Evolutionary conservation across 2,113 vertebrate species (phyloP).

Genomic region (Catharus fuscescens): DNA sequence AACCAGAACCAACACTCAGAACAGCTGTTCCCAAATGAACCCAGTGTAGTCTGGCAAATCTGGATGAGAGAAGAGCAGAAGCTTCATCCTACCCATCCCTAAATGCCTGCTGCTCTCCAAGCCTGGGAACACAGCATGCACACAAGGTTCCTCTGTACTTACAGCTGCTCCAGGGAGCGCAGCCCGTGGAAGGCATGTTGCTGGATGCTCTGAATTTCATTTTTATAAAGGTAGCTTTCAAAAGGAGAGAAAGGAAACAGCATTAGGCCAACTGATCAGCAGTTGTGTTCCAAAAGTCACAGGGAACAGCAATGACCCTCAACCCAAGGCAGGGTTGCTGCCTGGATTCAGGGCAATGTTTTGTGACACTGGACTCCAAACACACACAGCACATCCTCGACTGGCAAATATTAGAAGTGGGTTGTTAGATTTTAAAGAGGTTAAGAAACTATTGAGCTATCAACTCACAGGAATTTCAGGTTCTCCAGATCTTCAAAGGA

Average conservation of each 20-base stretch:
- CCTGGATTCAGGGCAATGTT: neutral
- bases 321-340: neutral
- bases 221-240: conserved; percentile 93
- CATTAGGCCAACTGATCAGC: neutral
- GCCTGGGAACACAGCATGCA: neutral
- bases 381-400: fast-evolving
- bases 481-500: conserved; percentile 70
- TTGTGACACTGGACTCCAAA: neutral
- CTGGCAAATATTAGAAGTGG: neutral
- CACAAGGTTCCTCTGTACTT: conserved; percentile 72
- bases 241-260: conserved; percentile 67
- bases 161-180: conserved; percentile 93
- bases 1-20: neutral
- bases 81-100: neutral
- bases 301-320: neutral
- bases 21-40: neutral
- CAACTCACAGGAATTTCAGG: conserved; percentile 75
- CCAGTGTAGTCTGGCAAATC: neutral
- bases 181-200: conserved; percentile 89
- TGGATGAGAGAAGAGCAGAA: neutral
- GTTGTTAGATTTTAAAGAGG: neutral
- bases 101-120: neutral
- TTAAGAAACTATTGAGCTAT: neutral
- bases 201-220: conserved; percentile 92
- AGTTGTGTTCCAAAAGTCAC: neutral